These are phyloP conservation scores for Chondrilla cf. caribensis DNA, from an alignment of 37 sponge, comb jelly and placozoan genomes.

Conservation along the genomic window DNA sequence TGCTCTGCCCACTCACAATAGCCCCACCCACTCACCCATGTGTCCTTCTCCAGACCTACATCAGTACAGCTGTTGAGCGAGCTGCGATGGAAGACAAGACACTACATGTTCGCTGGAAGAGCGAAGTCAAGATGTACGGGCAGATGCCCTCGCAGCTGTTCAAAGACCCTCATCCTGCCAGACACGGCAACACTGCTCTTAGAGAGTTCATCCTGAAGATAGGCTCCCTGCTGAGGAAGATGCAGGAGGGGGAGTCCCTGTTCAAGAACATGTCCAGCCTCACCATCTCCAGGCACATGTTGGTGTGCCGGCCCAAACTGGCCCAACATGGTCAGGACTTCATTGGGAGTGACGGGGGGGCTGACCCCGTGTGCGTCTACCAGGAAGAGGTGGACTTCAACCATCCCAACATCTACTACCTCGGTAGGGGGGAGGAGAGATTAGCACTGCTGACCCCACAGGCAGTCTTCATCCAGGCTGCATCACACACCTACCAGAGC, in stretches of 20 bases:
- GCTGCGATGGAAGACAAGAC: constrained; percentile 60
- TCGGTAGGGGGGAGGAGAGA: constrained; percentile 51
- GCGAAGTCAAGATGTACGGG: constrained; percentile 93
- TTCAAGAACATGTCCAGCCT: not conserved
- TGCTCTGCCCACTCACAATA: not conserved
- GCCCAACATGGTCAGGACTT: constrained; percentile 44
- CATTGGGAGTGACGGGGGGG: constrained; percentile 32
- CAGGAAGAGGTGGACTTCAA: constrained; percentile 1
- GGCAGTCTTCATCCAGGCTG: constrained; percentile 42
- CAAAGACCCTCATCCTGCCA: constrained; percentile 75
- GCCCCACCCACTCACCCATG: not conserved
- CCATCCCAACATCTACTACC: constrained; percentile 46
- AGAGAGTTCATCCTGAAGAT: constrained; percentile 33
- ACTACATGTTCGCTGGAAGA: constrained; percentile 67
- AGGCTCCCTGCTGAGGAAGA: constrained; percentile 38
- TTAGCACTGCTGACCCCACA: constrained; percentile 38
- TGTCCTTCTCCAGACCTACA: constrained; percentile 65
- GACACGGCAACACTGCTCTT: constrained; percentile 50
- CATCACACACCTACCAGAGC: constrained; percentile 46
- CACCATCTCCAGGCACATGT: constrained; percentile 36
- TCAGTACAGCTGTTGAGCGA: constrained; percentile 73
- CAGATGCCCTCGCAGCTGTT: constrained; percentile 95
- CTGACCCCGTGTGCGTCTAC: constrained; percentile 26
- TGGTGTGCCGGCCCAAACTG: constrained; percentile 21
- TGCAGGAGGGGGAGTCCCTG: constrained; percentile 3